phyloP scores from a whole-genome alignment of 2,797 vertebrate species.

The Amazona ochrocephala region DNA sequence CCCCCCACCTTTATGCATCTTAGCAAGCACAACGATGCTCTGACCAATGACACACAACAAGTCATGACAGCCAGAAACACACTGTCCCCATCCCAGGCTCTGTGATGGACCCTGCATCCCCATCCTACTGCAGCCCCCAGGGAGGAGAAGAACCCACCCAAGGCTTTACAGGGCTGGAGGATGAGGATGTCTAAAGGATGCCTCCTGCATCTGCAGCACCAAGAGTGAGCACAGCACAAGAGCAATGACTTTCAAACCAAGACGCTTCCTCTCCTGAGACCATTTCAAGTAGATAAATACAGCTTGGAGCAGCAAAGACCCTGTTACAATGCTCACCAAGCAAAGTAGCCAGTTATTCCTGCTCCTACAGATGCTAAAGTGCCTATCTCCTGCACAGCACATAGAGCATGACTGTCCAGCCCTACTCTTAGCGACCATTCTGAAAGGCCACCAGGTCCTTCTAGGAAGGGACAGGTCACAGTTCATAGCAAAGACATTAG shows the following conservation, averaged over 20 bases:
- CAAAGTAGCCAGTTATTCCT: slow-evolving; percentile 26
- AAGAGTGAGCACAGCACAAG: accelerated
- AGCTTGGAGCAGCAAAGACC: neutral
- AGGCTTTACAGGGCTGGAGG: neutral
- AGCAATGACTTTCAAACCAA: neutral
- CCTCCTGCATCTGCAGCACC: neutral
- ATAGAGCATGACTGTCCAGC: neutral
- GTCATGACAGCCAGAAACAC: neutral
- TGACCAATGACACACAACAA: accelerated
- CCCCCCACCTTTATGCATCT: neutral
- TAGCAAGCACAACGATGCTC: accelerated
- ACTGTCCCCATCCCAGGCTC: accelerated
- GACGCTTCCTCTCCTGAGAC: slow-evolving; percentile 32
- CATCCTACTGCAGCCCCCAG: neutral
- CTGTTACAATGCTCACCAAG: neutral
- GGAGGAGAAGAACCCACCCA: neutral
- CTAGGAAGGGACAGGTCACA: neutral
- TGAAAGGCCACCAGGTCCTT: neutral
- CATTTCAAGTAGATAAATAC: slow-evolving; percentile 26
- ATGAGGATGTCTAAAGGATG: neutral
- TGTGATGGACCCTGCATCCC: neutral
- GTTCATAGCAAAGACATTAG: neutral
- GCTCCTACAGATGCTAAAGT: neutral
- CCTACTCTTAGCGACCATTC: neutral
- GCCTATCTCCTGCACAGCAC: neutral